These are phyloP conservation scores for Chaetogeoica ovagalla DNA, from an alignment of 2,888 invertebrate species.

Conservation along the genomic window DNA sequence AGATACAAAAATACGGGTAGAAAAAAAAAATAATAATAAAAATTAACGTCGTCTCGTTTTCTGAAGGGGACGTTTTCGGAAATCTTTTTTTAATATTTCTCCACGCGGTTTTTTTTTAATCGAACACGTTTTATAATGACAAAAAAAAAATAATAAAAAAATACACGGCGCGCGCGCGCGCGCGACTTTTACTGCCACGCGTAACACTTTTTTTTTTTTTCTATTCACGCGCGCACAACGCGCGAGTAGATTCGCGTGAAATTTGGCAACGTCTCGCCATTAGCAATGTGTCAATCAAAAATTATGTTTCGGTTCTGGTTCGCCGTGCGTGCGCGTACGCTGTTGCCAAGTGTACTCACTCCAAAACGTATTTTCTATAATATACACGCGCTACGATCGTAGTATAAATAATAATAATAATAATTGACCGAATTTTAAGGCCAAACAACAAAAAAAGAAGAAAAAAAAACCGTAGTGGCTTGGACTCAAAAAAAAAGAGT, in stretches of 20 bases:
- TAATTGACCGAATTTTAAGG: slow-evolving; percentile 47
- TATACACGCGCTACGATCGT: background rate
- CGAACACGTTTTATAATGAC: background rate
- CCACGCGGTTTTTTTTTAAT: background rate
- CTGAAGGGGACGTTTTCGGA: background rate
- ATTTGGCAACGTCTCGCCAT: slow-evolving; percentile 47
- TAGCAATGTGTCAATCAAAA: slow-evolving; percentile 51
- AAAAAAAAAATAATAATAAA: background rate
- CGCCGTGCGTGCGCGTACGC: background rate
- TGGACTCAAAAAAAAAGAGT: slow-evolving; percentile 10
- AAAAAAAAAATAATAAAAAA: too few relatives aligned
- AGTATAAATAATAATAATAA: slow-evolving; percentile 15
- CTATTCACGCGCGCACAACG: too few relatives aligned
- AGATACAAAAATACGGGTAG: background rate
- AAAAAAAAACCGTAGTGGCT: slow-evolving; percentile 31
- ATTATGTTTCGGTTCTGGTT: slow-evolving; percentile 49
- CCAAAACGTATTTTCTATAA: slow-evolving; percentile 25
- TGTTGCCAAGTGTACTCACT: slow-evolving; percentile 40
- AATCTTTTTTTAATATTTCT: background rate
- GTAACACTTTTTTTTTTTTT: background rate
- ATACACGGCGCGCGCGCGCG: too few relatives aligned
- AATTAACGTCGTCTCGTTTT: background rate
- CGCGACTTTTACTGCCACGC: too few relatives aligned
- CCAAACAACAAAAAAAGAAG: too few relatives aligned
- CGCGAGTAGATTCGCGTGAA: background rate